Percentiles rank a stretch among this genome's conserved stretches.
These are phyloP conservation scores for Sebastes aleutianus DNA, from an alignment of 2,797 vertebrate genomes.

Conservation along the genomic window DNA sequence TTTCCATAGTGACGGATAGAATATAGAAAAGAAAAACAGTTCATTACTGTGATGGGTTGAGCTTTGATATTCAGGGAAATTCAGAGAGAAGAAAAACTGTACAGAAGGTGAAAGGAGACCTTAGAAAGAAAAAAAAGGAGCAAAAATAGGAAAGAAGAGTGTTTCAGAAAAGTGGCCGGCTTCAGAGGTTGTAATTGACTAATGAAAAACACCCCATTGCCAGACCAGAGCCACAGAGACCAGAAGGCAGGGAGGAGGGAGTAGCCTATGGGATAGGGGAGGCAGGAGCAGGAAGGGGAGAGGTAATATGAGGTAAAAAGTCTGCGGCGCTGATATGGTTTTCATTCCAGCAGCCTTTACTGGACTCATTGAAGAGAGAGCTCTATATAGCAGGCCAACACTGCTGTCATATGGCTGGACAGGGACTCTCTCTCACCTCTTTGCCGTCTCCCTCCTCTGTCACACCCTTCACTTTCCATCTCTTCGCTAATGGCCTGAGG, in stretches of 20 bases:
- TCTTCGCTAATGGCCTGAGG: slow-evolving; percentile 7
- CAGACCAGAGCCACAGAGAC: slow-evolving; percentile 18
- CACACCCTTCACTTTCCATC: slow-evolving; percentile 54
- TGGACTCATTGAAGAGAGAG: slow-evolving; percentile 14
- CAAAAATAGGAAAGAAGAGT: slow-evolving; percentile 19
- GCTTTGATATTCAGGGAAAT: slow-evolving; percentile 4
- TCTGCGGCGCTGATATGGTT: slow-evolving; percentile 34
- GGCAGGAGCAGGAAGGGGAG: slow-evolving; percentile 10
- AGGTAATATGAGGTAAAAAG: slow-evolving; percentile 55
- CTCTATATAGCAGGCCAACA: slow-evolving; percentile 21
- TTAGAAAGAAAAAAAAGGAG: neutral
- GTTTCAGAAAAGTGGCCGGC: slow-evolving; percentile 20
- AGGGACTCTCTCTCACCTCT: slow-evolving; percentile 23
- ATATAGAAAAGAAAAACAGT: neutral
- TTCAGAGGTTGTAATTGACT: slow-evolving; percentile 42
- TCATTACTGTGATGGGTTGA: neutral
- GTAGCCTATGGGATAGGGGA: neutral
- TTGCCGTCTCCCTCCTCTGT: slow-evolving; percentile 38
- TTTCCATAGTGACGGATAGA: slow-evolving; percentile 2
- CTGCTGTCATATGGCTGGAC: slow-evolving; percentile 57
- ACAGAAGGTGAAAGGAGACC: neutral
- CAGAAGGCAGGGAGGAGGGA: neutral
- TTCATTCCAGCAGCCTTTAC: slow-evolving; percentile 55
- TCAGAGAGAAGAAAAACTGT: neutral
- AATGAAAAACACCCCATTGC: slow-evolving; percentile 48